Percentiles rank a stretch among this genome's conserved stretches.
Evolutionary conservation across 2,113 vertebrate species (phyloP).

Genomic region (Neodon shergylaensis): DNA sequence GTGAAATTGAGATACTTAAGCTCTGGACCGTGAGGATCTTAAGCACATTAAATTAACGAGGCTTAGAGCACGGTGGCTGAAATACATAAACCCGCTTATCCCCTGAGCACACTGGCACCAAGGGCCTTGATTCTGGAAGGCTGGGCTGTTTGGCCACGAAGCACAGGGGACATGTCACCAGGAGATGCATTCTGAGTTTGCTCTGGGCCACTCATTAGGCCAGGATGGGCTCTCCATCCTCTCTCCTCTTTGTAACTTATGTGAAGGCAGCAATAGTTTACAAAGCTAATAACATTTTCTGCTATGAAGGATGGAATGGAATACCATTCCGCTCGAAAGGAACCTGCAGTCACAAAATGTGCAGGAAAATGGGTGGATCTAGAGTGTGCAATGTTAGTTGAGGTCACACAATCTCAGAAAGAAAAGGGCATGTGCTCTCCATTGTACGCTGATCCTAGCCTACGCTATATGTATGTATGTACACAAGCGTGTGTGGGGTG

Average conservation of each 20-base stretch:
- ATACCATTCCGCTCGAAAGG: not conserved
- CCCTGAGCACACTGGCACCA: not conserved
- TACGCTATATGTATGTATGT: not conserved
- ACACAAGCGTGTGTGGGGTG: not conserved
- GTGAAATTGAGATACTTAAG: not conserved
- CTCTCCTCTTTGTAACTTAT: not conserved
- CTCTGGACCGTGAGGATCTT: not conserved
- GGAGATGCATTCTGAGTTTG: not conserved
- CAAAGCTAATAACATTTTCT: not conserved
- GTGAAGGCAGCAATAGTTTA: not conserved
- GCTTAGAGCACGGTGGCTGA: not conserved
- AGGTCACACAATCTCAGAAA: not conserved
- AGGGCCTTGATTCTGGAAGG: not conserved
- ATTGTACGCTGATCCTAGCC: not conserved
- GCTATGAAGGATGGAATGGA: not conserved
- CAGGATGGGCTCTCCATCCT: no score
- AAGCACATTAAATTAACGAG: not conserved
- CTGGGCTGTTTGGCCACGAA: not conserved
- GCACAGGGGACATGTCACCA: rapidly evolving
- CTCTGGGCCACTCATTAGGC: not conserved
- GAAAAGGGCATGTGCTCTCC: not conserved
- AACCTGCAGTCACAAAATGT: not conserved
- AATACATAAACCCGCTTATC: not conserved
- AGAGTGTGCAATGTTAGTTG: not conserved
- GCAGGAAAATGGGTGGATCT: not conserved